These are phyloP conservation scores for Periphyllus acericola DNA, from an alignment of 2,888 invertebrate species.

Conservation along the genomic window DNA sequence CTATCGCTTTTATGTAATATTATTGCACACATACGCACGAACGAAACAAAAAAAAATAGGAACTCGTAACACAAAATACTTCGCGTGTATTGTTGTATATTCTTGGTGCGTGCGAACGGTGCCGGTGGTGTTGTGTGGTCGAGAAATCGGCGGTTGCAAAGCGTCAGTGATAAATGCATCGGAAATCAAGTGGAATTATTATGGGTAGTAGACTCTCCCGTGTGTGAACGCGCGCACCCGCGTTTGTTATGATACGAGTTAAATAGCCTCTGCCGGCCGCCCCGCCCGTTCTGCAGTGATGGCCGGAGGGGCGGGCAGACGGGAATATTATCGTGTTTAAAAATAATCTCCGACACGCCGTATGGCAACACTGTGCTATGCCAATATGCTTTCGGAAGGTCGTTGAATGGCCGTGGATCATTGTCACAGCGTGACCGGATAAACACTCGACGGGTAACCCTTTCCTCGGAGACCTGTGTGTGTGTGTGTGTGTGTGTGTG, in stretches of 20 bases:
- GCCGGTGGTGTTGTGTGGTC: background rate
- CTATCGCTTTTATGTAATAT: background rate
- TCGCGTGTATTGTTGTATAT: background rate
- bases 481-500: too few relatives aligned
- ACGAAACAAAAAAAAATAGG: background rate
- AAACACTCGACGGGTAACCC: conserved; percentile 51
- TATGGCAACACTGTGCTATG: conserved; percentile 57
- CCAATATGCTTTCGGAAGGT: conserved; percentile 61
- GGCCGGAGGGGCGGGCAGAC: conserved; percentile 9
- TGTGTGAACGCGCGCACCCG: background rate
- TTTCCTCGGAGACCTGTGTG: background rate
- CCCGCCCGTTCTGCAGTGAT: background rate
- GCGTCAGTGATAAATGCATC: conserved; percentile 23
- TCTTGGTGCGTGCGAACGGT: too few relatives aligned
- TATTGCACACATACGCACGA: background rate
- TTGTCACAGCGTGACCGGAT: conserved; percentile 61
- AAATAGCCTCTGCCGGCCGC: conserved; percentile 45
- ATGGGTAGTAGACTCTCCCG: background rate
- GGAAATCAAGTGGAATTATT: conserved; percentile 43
- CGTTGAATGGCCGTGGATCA: conserved; percentile 62
- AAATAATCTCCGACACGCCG: conserved; percentile 56
- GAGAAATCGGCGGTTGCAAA: conserved; percentile 50
- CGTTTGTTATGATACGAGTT: conserved; percentile 56
- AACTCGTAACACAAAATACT: background rate
- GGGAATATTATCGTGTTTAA: conserved; percentile 54